Percentiles rank a stretch among this genome's conserved stretches.
Conservation (phyloP, 1,140 invertebrate species). For the Temnothorax longispinosus region DNA sequence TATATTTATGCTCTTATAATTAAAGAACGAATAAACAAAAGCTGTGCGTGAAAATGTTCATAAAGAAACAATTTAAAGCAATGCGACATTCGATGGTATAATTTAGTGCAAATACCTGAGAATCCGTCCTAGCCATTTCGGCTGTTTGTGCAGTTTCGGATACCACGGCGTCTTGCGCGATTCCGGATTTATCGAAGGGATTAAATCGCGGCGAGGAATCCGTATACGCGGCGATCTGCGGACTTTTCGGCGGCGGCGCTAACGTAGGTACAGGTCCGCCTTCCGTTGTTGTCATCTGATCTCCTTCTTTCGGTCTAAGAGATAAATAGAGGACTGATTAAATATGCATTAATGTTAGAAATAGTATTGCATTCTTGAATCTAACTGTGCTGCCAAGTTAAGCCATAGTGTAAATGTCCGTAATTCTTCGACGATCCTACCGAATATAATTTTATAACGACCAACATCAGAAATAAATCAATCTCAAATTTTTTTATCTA, state of each 20-base stretch:
- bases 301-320: slow-evolving; percentile 88
- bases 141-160: slow-evolving; percentile 74
- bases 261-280: slow-evolving; percentile 88
- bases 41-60: background rate
- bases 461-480: background rate
- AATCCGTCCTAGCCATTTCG: slow-evolving; percentile 81
- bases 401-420: slow-evolving; percentile 14
- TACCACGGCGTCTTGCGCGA: slow-evolving; percentile 82
- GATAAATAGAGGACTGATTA: slow-evolving; percentile 50
- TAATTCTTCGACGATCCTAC: background rate
- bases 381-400: background rate
- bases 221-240: slow-evolving; percentile 85
- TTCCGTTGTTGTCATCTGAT: slow-evolving; percentile 73
- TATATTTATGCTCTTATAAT: background rate
- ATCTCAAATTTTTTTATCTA: background rate
- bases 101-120: slow-evolving; percentile 76
- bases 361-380: background rate
- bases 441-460: background rate
- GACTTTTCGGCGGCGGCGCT: slow-evolving; percentile 90
- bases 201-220: slow-evolving; percentile 86
- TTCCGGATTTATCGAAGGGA: slow-evolving; percentile 92
- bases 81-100: background rate
- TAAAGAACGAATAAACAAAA: background rate
- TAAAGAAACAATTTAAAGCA: background rate
- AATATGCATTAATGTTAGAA: slow-evolving; percentile 1